Conservation (phyloP, 2,888 invertebrate species). For the Ganaspis brasiliensis region DNA sequence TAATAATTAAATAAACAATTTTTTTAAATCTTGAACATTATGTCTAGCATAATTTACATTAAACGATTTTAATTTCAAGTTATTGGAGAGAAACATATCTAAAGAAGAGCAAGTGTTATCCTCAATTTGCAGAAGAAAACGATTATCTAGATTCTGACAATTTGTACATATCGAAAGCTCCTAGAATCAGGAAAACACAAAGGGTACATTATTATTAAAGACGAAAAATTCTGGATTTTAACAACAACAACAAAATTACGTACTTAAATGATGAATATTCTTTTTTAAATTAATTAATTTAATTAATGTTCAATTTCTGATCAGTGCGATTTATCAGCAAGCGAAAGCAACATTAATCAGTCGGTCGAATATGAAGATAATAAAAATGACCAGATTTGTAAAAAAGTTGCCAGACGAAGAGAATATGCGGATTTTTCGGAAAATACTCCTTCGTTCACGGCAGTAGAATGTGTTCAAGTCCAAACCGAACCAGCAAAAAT, state of each 20-base stretch:
- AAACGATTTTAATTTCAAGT: slow-evolving; percentile 47
- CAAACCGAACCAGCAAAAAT: slow-evolving; percentile 63
- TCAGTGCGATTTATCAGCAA: slow-evolving; percentile 66
- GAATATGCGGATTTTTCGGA: slow-evolving; percentile 64
- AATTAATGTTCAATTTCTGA: slow-evolving; percentile 41
- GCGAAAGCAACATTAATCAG: slow-evolving; percentile 66
- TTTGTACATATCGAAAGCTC: slow-evolving; percentile 1
- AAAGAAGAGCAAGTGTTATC: slow-evolving; percentile 55
- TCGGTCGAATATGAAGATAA: slow-evolving; percentile 49
- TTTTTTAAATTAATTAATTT: slow-evolving; percentile 13
- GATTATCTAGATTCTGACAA: slow-evolving; percentile 3
- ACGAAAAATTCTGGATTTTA: no score
- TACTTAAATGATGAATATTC: not conserved
- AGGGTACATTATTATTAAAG: slow-evolving; percentile 31
- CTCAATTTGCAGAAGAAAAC: slow-evolving; percentile 45
- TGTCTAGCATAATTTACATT: no score
- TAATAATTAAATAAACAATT: no score
- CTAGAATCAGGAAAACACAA: not conserved
- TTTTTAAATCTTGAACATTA: no score
- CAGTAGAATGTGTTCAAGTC: slow-evolving; percentile 58
- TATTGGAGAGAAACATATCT: slow-evolving; percentile 59
- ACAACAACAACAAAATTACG: no score
- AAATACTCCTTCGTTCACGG: slow-evolving; percentile 57
- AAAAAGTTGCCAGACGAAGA: slow-evolving; percentile 62
- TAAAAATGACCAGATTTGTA: slow-evolving; percentile 55